phyloP scores from a whole-genome alignment of 2,888 invertebrate species.

The Nemotelus nigrinus region DNA sequence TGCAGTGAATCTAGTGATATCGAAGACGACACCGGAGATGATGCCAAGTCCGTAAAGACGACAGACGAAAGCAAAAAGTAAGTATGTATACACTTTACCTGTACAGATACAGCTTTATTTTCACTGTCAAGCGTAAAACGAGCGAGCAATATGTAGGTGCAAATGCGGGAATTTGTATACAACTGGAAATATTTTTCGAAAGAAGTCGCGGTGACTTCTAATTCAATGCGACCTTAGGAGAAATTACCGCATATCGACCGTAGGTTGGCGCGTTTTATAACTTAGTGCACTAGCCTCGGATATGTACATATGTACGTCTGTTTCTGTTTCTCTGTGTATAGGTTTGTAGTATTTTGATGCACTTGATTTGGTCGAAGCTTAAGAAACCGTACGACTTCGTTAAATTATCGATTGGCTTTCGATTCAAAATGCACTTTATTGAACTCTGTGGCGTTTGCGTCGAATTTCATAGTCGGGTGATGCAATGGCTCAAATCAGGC shows the following conservation, averaged over 20 bases:
- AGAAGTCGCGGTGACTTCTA: background rate
- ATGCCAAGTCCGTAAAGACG: constrained; percentile 73
- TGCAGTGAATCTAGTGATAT: constrained; percentile 69
- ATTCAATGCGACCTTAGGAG: constrained; percentile 19
- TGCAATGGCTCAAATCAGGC: background rate
- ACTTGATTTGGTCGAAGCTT: constrained; percentile 18
- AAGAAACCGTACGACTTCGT: constrained; percentile 37
- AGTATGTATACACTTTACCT: constrained; percentile 56
- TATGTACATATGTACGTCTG: background rate
- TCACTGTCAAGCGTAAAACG: too few species aligned
- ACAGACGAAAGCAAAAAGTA: constrained; percentile 76
- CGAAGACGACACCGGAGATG: constrained; percentile 77
- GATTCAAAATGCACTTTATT: background rate
- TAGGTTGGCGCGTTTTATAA: background rate
- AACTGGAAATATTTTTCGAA: background rate
- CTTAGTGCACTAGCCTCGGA: background rate
- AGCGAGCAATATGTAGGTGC: too few species aligned
- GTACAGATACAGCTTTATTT: background rate
- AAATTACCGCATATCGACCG: constrained; percentile 12
- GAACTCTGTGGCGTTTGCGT: constrained; percentile 23
- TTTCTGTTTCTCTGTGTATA: background rate
- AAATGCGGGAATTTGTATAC: background rate
- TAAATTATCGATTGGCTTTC: constrained; percentile 34
- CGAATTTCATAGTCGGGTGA: background rate
- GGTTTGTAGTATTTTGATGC: background rate